Base-by-base conservation (phyloP, 2,797 vertebrate genomes). In the Enteromius fasciolatus region DNA sequence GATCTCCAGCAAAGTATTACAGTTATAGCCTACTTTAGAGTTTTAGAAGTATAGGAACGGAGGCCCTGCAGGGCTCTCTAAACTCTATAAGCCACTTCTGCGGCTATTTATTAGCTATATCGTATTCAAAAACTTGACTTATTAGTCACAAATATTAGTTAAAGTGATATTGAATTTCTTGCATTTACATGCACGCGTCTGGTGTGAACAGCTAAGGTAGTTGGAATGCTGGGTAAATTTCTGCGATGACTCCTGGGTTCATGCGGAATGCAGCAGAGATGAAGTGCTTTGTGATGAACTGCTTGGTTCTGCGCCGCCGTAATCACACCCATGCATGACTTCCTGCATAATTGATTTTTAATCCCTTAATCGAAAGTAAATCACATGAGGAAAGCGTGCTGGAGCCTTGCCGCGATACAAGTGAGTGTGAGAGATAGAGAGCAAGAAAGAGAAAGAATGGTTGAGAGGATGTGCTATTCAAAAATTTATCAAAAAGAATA, bases 271-370 rank as follows among this genome's bases (percentile, higher is more conserved):
- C 74, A 89, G 89, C 82, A 89, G 92, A 93, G 92, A 93, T 92
- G 92, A 94, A 92, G 92, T 90, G 91, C 91, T 91, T 89, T 90
- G 90, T 95, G 93, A 94, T 94, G 93, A 94, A 94, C 94, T 93
- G 92, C 77, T 91, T 89, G 90, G 89, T 94, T 93, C 92, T 92
- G 92, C 89, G 78, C 90, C 85, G 91, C 92, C 92, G 92, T 94
- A 94, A 95, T 94, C 94, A 94, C 91, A 87, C 93, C 94, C 91
- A 94, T 90, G 92, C 93, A 92, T 94, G 93, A 92, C 93, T 94
- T 94, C 93, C 93, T 93, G 92, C 92, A 93, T 95, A 95, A 94
- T 94, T 94, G 93, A 95, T 94, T 95, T 95, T 95, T 95, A 95
- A 95, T 95, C 93, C 93, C 89, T 93, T 93, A 94, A 95, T 95